Base-by-base conservation (phyloP, 2,113 vertebrate genomes). In the Apteryx owenii region DNA sequence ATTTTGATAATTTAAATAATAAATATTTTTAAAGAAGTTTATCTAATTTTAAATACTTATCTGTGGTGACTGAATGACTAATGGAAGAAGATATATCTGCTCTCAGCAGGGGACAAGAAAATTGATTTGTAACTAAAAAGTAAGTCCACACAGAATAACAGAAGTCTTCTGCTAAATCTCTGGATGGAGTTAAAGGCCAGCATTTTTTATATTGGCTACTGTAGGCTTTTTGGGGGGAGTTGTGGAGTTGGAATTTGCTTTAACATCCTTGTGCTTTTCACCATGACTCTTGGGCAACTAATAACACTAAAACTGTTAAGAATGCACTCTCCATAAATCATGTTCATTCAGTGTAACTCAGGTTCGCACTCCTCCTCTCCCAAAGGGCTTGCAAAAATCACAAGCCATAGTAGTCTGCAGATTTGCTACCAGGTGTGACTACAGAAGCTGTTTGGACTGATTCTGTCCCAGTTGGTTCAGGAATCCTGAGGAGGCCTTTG, bases 1-100 rank as follows among this genome's bases (percentile, higher is more conserved):
- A 76, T 91, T 51, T 93, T 95, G 69, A 29, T 81, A 72, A 95
- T 96, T 96, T 50, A 83, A 82, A 86, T 84, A 95, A 80, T 86
- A 66, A 4, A 11, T 36, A 36, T 89, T 95, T 97, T 96, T 79
- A 69, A 86, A 94, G 81, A 91, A 77, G 31, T 11, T 90, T 90
- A 73, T 91, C 54, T 76, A 62, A 82, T 89, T 93, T 61, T 66
- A 60, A 95, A 53, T 91, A 51, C 22, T 87, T 79, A 46, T 2
- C 1, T 26, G 33, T 87, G 53, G 23, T 76, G 9, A 21, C 25
- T 85, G 73, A 80, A 85, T 62, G 38, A 85, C 22, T 93, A 33
- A 21, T 56, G 44, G 31, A 44, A 77, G 28, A 89, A 65, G 5
- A 18, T 48, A 23, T 0, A 1, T 72, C 33, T 72, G 19, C 56